Percentiles rank a stretch among this genome's conserved stretches.
phyloP scores from a whole-genome alignment of 2,113 vertebrate species.

The Nannobrachium achirus region DNA sequence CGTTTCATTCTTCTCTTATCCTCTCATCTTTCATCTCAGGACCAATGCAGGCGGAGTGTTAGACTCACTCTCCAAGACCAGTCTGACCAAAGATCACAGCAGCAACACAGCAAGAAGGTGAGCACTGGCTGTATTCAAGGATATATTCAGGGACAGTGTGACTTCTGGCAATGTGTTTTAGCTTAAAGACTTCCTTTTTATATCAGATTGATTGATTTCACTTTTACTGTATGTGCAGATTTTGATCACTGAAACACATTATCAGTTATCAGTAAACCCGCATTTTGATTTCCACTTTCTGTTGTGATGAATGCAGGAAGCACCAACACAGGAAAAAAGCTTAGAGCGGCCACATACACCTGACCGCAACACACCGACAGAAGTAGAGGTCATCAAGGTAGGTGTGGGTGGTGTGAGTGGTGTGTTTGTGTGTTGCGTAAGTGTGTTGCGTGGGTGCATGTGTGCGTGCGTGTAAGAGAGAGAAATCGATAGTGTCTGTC shows the following conservation, averaged over 20 bases:
- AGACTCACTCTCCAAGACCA: slow-evolving; percentile 72
- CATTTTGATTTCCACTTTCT: too few species aligned
- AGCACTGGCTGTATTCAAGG: not conserved
- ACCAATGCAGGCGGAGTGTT: slow-evolving; percentile 65
- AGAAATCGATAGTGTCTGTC: too few species aligned
- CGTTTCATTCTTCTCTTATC: slow-evolving; percentile 20
- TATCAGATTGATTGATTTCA: too few species aligned
- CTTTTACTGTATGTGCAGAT: too few species aligned
- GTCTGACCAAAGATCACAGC: slow-evolving; percentile 58
- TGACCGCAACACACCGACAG: slow-evolving; percentile 15
- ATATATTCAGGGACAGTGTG: too few species aligned
- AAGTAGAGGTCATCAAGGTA: slow-evolving; percentile 73
- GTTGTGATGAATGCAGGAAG: slow-evolving; percentile 36
- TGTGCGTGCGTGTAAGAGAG: too few species aligned
- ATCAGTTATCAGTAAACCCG: too few species aligned
- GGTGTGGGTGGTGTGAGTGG: not conserved
- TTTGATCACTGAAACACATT: too few species aligned
- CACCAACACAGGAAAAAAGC: slow-evolving; percentile 36
- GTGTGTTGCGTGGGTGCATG: not conserved
- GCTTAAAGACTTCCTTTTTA: too few species aligned
- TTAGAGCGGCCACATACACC: slow-evolving; percentile 16
- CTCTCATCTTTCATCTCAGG: slow-evolving; percentile 68
- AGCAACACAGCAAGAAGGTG: slow-evolving; percentile 76
- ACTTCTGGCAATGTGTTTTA: too few species aligned
- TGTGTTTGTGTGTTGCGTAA: not conserved